Evolutionary conservation across 2,888 invertebrate genomes (phyloP).

Genomic region (Bombylius discolor): DNA sequence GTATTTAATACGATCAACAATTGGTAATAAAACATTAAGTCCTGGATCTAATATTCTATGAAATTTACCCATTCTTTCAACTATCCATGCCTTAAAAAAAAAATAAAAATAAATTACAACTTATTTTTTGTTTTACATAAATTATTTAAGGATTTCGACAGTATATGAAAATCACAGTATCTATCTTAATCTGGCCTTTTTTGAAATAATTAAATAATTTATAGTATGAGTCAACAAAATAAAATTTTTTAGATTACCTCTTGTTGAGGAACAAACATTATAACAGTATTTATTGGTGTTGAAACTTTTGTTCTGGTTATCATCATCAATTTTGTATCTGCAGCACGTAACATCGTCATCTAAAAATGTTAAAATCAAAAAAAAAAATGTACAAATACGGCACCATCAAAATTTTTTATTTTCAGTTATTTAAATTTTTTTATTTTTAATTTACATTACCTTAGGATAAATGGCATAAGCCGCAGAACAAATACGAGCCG

Average conservation of each 20-base stretch:
- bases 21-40: constrained; percentile 78
- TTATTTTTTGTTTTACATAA: too few species aligned
- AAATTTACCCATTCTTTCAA: constrained; percentile 97
- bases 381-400: too few species aligned
- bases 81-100: constrained; percentile 71
- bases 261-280: constrained; percentile 99
- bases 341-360: neutral
- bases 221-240: neutral
- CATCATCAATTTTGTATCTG: neutral
- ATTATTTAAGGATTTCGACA: neutral
- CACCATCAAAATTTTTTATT: too few species aligned
- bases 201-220: neutral
- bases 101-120: constrained; percentile 4
- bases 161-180: neutral
- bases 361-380: too few species aligned
- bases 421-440: too few species aligned
- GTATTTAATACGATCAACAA: constrained; percentile 88
- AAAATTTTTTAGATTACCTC: constrained; percentile 50
- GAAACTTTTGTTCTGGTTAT: constrained; percentile 34
- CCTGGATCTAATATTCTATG: constrained; percentile 89
- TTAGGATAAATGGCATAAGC: neutral
- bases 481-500: neutral
- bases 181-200: neutral
- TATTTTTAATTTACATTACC: neutral
- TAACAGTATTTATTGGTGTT: constrained; percentile 78